Percentiles rank a stretch among this genome's conserved stretches.
phyloP scores from a whole-genome alignment of 2,797 vertebrate genomes.

The Fundulus diaphanus region DNA sequence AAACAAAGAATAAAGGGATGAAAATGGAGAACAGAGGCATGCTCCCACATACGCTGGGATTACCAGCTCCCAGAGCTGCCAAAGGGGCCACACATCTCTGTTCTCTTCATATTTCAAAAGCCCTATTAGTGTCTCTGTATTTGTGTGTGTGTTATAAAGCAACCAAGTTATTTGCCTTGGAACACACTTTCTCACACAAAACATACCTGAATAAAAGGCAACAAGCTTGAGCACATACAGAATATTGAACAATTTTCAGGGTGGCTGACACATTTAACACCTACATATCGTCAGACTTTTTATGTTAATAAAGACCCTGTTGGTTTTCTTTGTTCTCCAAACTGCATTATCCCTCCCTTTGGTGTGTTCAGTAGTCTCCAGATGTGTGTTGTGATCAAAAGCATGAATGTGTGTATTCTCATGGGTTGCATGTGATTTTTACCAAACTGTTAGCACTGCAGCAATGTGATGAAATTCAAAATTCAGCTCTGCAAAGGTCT shows the following conservation, averaged over 20 bases:
- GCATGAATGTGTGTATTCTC: constrained; percentile 17
- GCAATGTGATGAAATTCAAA: background rate
- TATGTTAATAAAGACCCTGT: constrained; percentile 75
- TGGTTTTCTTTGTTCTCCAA: constrained; percentile 67
- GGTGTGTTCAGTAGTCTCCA: constrained; percentile 53
- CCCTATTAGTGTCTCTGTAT: constrained; percentile 60
- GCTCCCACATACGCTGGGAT: constrained; percentile 40
- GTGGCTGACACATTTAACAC: constrained; percentile 26
- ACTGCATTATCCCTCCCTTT: constrained; percentile 59
- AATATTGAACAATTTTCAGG: constrained; percentile 12
- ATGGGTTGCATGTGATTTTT: background rate
- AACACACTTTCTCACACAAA: constrained; percentile 27
- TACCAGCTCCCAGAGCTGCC: constrained; percentile 42
- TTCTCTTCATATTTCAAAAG: constrained; percentile 65
- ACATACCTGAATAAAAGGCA: constrained; percentile 27
- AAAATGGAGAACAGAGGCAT: constrained; percentile 27
- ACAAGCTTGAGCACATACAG: constrained; percentile 12
- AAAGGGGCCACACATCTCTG: constrained; percentile 39
- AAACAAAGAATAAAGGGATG: constrained; percentile 38
- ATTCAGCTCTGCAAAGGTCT: background rate
- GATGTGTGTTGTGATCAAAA: constrained; percentile 45
- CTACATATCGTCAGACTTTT: constrained; percentile 50
- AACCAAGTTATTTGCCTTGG: constrained; percentile 18
- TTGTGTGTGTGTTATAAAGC: constrained; percentile 41
- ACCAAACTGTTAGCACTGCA: background rate